phyloP scores from a whole-genome alignment of 2,888 invertebrate species.

The Eupithecia inturbata region DNA sequence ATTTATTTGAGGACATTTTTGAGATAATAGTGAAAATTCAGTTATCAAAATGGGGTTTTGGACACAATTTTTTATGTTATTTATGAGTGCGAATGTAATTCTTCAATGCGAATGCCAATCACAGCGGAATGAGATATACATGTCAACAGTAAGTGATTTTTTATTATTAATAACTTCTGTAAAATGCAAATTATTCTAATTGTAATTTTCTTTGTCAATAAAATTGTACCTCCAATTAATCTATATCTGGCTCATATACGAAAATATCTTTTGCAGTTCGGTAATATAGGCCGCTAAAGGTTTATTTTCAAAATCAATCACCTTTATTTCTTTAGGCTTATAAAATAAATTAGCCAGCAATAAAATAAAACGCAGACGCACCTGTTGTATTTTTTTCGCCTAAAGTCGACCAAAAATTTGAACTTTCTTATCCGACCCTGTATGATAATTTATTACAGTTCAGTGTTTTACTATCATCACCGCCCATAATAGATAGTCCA shows the following conservation, averaged over 20 bases:
- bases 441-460: background rate
- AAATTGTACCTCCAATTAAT: too few species aligned
- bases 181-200: too few species aligned
- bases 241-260: background rate
- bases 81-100: slow-evolving; percentile 47
- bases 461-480: background rate
- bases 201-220: too few species aligned
- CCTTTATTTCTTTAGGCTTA: background rate
- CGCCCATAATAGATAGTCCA: background rate
- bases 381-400: too few species aligned
- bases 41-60: slow-evolving; percentile 24
- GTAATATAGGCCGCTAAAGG: too few species aligned
- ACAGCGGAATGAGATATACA: slow-evolving; percentile 52
- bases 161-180: background rate
- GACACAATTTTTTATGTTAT: slow-evolving; percentile 33
- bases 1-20: background rate
- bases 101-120: slow-evolving; percentile 48
- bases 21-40: background rate
- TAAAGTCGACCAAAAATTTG: background rate
- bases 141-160: slow-evolving; percentile 60
- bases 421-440: background rate
- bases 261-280: too few species aligned
- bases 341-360: background rate
- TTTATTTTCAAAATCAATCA: too few species aligned
- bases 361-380: too few species aligned